These are phyloP conservation scores for Bombus affinis DNA, from an alignment of 1,140 invertebrate genomes.

Conservation along the genomic window DNA sequence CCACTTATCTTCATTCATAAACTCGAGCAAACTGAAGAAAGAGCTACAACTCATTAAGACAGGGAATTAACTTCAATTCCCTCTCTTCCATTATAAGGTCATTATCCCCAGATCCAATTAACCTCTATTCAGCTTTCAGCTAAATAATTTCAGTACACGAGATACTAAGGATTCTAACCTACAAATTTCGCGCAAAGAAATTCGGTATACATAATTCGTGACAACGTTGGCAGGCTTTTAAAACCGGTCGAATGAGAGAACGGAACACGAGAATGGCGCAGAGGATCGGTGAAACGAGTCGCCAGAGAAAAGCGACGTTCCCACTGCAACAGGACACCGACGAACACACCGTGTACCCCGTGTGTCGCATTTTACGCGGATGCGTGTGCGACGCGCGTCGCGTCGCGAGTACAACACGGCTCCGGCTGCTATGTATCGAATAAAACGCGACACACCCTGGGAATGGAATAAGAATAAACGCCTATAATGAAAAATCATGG, in stretches of 20 bases:
- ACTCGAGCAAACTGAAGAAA: too few species aligned
- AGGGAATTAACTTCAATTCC: too few species aligned
- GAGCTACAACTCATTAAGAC: too few species aligned
- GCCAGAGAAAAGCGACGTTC: slow-evolving; percentile 59
- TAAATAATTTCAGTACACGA: too few species aligned
- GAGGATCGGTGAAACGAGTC: slow-evolving; percentile 61
- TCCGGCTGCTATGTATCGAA: slow-evolving; percentile 44
- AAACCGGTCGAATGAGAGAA: slow-evolving; percentile 57
- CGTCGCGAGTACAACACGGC: slow-evolving; percentile 6
- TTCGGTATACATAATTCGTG: not conserved
- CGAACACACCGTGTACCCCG: slow-evolving; percentile 6
- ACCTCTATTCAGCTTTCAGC: too few species aligned
- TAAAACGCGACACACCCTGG: slow-evolving; percentile 56
- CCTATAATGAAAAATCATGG: slow-evolving; percentile 21
- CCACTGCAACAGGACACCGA: slow-evolving; percentile 64
- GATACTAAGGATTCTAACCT: too few species aligned
- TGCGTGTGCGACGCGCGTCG: slow-evolving; percentile 8
- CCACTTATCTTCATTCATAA: too few species aligned
- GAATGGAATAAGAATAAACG: slow-evolving; percentile 32
- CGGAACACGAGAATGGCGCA: slow-evolving; percentile 47
- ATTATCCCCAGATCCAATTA: too few species aligned
- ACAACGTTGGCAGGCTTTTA: slow-evolving; percentile 31
- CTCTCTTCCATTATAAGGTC: too few species aligned
- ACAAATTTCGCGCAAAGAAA: not conserved
- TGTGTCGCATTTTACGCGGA: slow-evolving; percentile 35